These are phyloP conservation scores for Diadumene lineata DNA, from an alignment of 92 coral and sea anemone genomes.

Conservation along the genomic window DNA sequence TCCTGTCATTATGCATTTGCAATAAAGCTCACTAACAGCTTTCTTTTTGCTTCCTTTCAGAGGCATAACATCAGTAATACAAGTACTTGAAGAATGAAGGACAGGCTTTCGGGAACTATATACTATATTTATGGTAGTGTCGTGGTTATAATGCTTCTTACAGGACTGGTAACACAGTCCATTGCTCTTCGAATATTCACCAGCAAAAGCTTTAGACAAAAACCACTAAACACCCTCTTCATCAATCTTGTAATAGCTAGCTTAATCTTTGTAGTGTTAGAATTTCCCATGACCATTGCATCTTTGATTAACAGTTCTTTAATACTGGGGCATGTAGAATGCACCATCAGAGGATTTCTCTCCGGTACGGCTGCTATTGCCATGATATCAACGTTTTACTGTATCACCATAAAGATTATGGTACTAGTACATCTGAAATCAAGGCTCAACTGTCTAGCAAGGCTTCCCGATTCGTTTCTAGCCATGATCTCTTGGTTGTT, in stretches of 20 bases:
- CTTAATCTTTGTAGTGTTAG: neutral
- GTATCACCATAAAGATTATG: neutral
- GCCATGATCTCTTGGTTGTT: neutral
- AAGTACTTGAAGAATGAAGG: neutral
- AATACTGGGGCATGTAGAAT: neutral
- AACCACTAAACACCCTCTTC: slow-evolving; percentile 11
- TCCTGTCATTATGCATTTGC: too few relatives aligned
- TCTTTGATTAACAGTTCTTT: neutral
- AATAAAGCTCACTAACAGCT: too few relatives aligned
- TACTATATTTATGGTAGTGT: neutral
- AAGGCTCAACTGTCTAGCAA: neutral
- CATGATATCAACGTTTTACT: neutral
- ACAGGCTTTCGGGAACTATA: neutral
- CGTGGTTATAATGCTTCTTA: neutral
- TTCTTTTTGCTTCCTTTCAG: too few relatives aligned
- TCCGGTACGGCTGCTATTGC: neutral
- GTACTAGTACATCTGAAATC: neutral
- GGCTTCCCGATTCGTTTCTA: neutral
- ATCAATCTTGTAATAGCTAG: neutral
- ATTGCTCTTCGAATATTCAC: neutral
- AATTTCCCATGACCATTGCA: neutral
- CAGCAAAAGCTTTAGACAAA: neutral
- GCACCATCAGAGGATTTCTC: neutral
- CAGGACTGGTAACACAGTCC: neutral
- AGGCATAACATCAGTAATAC: neutral